Evolutionary conservation across 2,797 vertebrate species (phyloP).

Genomic region (Neopelma chrysocephalum): DNA sequence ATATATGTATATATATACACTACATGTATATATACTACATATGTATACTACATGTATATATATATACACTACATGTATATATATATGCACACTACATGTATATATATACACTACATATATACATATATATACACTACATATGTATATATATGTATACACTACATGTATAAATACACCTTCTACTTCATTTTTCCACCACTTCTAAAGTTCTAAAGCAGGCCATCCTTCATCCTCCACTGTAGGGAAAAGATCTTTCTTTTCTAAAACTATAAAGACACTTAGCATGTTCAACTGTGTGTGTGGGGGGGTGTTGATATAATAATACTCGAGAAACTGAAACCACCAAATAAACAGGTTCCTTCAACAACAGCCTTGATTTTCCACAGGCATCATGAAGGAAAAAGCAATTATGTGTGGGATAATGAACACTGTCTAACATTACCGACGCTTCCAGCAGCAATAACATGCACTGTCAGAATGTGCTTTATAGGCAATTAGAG

Average conservation of each 20-base stretch:
- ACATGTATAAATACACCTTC: neutral
- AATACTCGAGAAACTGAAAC: neutral
- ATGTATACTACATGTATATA: neutral
- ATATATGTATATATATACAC: too few relatives aligned
- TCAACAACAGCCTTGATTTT: neutral
- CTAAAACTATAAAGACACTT: neutral
- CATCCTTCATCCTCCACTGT: neutral
- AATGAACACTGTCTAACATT: neutral
- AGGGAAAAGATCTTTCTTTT: neutral
- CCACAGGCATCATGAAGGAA: neutral
- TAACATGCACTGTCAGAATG: neutral
- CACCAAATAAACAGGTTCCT: neutral
- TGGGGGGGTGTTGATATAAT: accelerated
- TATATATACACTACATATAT: too few relatives aligned
- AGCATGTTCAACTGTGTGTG: neutral
- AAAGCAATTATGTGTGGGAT: neutral
- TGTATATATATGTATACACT: neutral
- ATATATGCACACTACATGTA: neutral
- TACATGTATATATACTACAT: too few relatives aligned
- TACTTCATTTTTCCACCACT: neutral
- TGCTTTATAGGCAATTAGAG: neutral
- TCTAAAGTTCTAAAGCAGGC: neutral
- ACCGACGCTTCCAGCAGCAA: neutral
- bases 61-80: neutral
- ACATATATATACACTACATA: neutral